Evolutionary conservation across 2,113 vertebrate species (phyloP).

Genomic region (Lucifuga dentata): DNA sequence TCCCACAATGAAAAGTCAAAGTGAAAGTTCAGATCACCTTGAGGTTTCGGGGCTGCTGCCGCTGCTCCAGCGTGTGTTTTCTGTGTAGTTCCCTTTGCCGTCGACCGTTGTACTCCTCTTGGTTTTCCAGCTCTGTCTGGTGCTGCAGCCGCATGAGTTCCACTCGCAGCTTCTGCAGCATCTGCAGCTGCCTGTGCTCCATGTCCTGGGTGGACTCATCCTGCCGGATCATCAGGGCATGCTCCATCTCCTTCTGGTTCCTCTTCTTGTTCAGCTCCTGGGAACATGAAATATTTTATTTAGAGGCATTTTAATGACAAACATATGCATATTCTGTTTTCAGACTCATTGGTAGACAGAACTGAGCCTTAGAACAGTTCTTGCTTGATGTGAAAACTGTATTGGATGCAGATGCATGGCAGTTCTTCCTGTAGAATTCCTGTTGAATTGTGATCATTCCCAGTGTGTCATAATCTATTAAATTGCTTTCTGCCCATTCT

Average conservation of each 20-base stretch:
- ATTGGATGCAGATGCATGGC: background rate
- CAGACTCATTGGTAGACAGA: no score
- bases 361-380: no score
- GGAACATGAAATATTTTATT: background rate
- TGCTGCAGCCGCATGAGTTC: constrained; percentile 98
- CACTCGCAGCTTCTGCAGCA: constrained; percentile 94
- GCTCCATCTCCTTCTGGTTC: constrained; percentile 99
- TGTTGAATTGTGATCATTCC: no score
- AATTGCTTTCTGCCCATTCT: no score
- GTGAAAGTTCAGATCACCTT: constrained; percentile 85
- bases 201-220: constrained; percentile 98
- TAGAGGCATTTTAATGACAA: background rate
- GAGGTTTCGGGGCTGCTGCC: constrained; percentile 98
- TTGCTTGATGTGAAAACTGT: no score
- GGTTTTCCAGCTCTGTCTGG: constrained; percentile 98
- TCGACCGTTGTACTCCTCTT: constrained; percentile 98
- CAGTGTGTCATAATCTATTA: no score
- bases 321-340: constrained; percentile 1
- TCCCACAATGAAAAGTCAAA: background rate
- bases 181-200: constrained; percentile 95
- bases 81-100: constrained; percentile 94
- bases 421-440: no score
- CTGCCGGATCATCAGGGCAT: constrained; percentile 97
- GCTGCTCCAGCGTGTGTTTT: constrained; percentile 97
- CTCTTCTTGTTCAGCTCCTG: constrained; percentile 98